phyloP scores from a whole-genome alignment of 2,113 vertebrate genomes.

The Ivindomyrus marchei region DNA sequence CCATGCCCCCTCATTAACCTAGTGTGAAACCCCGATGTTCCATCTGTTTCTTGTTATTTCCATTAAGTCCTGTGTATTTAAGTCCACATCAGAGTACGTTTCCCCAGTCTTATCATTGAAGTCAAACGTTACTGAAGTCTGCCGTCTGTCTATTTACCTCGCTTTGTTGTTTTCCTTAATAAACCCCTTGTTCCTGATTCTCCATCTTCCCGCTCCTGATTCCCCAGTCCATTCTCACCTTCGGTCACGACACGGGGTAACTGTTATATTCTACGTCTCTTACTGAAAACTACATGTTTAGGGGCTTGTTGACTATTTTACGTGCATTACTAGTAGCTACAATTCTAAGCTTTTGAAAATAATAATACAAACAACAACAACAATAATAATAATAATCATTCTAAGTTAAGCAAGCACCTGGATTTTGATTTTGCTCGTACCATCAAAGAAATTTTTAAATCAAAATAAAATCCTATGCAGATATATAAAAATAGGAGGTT shows the following conservation, averaged over 20 bases:
- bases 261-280: background rate
- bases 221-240: too few species aligned
- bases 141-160: too few species aligned
- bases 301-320: background rate
- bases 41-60: too few species aligned
- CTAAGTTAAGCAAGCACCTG: background rate
- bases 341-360: background rate
- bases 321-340: background rate
- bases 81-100: too few species aligned
- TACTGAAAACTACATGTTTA: background rate
- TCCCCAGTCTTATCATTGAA: too few species aligned
- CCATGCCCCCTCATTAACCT: too few species aligned
- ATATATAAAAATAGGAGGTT: background rate
- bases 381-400: background rate
- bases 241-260: background rate
- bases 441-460: background rate
- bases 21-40: too few species aligned
- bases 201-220: too few species aligned
- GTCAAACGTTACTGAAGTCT: too few species aligned
- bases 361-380: background rate
- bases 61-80: too few species aligned
- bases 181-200: too few species aligned
- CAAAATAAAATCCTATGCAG: background rate
- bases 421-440: background rate
- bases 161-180: too few species aligned